These are phyloP conservation scores for Acrobasis repandana DNA, from an alignment of 2,888 invertebrate species.

Conservation along the genomic window DNA sequence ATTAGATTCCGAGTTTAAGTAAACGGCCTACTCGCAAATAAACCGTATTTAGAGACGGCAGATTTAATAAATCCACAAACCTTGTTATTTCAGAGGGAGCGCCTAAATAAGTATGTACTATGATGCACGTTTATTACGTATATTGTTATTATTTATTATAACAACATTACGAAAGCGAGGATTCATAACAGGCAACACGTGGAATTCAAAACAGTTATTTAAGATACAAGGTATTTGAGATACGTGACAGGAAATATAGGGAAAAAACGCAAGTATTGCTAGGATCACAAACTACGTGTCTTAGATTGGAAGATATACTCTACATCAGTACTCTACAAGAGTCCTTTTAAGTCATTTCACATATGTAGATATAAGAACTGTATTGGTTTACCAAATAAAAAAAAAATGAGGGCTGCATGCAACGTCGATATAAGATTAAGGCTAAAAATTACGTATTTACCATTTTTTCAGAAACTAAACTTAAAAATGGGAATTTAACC, in stretches of 20 bases:
- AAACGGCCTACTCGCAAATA: constrained; percentile 29
- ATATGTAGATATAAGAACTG: too few relatives aligned
- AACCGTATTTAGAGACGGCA: constrained; percentile 24
- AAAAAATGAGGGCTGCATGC: too few relatives aligned
- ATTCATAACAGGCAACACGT: neutral
- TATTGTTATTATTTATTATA: constrained; percentile 4
- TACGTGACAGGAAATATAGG: constrained; percentile 1
- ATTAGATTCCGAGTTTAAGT: constrained; percentile 32
- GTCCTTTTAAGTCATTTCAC: too few relatives aligned
- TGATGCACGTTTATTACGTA: neutral
- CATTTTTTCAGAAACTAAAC: too few relatives aligned
- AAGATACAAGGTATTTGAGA: neutral
- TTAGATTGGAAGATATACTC: too few relatives aligned
- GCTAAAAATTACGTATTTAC: too few relatives aligned
- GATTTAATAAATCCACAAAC: constrained; percentile 17
- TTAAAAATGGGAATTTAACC: too few relatives aligned
- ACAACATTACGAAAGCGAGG: neutral
- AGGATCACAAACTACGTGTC: too few relatives aligned
- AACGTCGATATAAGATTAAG: too few relatives aligned
- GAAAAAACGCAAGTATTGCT: neutral
- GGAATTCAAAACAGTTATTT: constrained; percentile 1
- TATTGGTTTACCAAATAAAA: too few relatives aligned
- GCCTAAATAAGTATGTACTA: neutral
- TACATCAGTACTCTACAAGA: too few relatives aligned
- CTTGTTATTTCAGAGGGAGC: constrained; percentile 4